phyloP scores from a whole-genome alignment of 2,797 vertebrate genomes.

The Enteromius argenteus region DNA sequence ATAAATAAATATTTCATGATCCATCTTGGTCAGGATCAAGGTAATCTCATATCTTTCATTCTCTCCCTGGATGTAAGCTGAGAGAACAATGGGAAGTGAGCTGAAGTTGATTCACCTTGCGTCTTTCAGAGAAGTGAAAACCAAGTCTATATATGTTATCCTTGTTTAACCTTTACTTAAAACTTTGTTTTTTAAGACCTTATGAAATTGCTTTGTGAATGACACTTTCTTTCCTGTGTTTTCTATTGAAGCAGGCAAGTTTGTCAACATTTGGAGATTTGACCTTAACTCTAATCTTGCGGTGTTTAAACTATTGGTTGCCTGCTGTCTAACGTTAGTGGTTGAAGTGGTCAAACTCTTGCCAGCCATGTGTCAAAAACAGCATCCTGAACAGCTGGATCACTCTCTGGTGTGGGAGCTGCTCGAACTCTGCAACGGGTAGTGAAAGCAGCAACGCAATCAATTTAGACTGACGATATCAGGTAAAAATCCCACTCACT shows the following conservation, averaged over 20 bases:
- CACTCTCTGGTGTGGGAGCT: constrained; percentile 26
- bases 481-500: constrained; percentile 5
- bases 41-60: constrained; percentile 52
- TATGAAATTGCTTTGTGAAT: neutral
- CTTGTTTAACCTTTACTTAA: constrained; percentile 37
- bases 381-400: constrained; percentile 31
- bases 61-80: constrained; percentile 17
- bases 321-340: constrained; percentile 4
- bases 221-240: neutral
- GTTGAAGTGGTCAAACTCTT: constrained; percentile 26
- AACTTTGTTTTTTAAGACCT: constrained; percentile 34
- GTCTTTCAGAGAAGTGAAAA: constrained; percentile 39
- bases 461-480: neutral
- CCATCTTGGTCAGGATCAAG: constrained; percentile 59
- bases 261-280: neutral
- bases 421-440: constrained; percentile 4
- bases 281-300: neutral
- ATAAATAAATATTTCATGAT: constrained; percentile 61
- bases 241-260: neutral
- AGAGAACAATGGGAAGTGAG: constrained; percentile 45
- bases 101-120: constrained; percentile 44
- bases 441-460: constrained; percentile 7
- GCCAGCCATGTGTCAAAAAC: constrained; percentile 33
- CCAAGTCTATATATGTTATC: constrained; percentile 36
- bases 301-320: neutral